Evolutionary conservation across 2,797 vertebrate species (phyloP), one percentile per base, ranked within the genome.

Genomic region (Oophaga sylvatica): DNA sequence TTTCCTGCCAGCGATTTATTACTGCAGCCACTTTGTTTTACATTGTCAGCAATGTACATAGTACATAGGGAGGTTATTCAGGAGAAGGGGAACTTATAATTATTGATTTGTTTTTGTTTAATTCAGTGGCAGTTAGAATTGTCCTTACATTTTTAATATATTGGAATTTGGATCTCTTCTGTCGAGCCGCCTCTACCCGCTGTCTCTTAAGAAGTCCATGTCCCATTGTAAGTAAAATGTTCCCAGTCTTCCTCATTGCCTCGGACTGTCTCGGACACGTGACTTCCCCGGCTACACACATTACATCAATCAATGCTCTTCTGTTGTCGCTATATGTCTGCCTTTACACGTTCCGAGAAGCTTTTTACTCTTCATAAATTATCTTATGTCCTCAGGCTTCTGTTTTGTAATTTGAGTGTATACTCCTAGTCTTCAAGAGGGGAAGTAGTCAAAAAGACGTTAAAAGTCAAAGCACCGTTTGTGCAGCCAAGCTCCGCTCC

Each of bases 281-380:
- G 68, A 84, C 71, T 84, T 84, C 70, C 70, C 45, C 19, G 56
- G 48, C 81, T 35, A 17, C 12, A 35, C 81, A 71, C 57, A 83
- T 41, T 41, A 41, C 35, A 75, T 76, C 41, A 81, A 53, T 81
- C 83, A 76, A 29, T 76, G 56, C 17, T 13, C 3, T 12, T 10
- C 70, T 29, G 35, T 53, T 62, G 31, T 84, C 16, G 4, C 70
- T 45, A 41, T 83, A 83, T 45, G 29, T 60, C 67, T 13, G 68
- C 53, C n/a, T 26, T 84, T 75, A 84, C 41, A 17, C 59, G 12
- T 84, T 84, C 56, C 70, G 22, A n/a, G 48, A 84, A 59, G 68
- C 81, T n/a, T 57, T 41, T 73, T 48, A 26, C 41, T 19, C 35
- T 81, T 17, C 20, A 56, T 82, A 15, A 56, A 82, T 68, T 82